phyloP scores from a whole-genome alignment of 2,888 invertebrate species.

The Caenorhabditis angaria region DNA sequence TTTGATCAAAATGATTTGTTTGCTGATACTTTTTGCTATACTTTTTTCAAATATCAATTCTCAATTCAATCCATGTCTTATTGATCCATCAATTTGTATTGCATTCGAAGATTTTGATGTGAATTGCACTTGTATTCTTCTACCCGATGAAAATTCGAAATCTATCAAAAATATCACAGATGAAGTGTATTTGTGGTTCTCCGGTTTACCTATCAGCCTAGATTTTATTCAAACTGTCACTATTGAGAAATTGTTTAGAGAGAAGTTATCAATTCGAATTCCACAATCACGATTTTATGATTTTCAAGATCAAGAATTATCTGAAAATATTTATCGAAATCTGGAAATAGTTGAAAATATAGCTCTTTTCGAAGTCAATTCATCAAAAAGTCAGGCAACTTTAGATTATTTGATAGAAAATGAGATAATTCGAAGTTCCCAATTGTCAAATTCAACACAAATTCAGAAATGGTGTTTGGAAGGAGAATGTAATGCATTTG shows the following conservation, averaged over 20 bases:
- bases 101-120: conserved; percentile 54
- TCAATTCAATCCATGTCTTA: conserved; percentile 42
- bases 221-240: conserved; percentile 20
- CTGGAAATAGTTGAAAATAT: conserved; percentile 43
- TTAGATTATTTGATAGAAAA: conserved; percentile 30
- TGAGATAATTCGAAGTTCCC: conserved; percentile 20
- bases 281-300: conserved; percentile 35
- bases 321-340: conserved; percentile 30
- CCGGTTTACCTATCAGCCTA: conserved; percentile 47
- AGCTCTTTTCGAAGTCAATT: conserved; percentile 36
- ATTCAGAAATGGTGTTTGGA: conserved; percentile 48
- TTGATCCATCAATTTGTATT: conserved; percentile 43
- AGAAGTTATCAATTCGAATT: conserved; percentile 40
- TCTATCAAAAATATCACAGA: conserved; percentile 43
- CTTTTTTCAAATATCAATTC: not conserved
- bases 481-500: conserved; percentile 49
- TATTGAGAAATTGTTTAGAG: conserved; percentile 29
- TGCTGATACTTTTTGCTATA: not conserved
- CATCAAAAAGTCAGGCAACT: conserved; percentile 14
- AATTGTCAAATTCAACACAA: conserved; percentile 8
- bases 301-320: conserved; percentile 25
- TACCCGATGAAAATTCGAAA: not conserved
- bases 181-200: conserved; percentile 42
- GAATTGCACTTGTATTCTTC: not conserved
- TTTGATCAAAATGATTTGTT: not conserved